A percentile compares a stretch with the other conserved stretches of the same genome.
These are phyloP conservation scores for Brachyalestes nurse DNA, from an alignment of 2,797 vertebrate species.

Conservation along the genomic window DNA sequence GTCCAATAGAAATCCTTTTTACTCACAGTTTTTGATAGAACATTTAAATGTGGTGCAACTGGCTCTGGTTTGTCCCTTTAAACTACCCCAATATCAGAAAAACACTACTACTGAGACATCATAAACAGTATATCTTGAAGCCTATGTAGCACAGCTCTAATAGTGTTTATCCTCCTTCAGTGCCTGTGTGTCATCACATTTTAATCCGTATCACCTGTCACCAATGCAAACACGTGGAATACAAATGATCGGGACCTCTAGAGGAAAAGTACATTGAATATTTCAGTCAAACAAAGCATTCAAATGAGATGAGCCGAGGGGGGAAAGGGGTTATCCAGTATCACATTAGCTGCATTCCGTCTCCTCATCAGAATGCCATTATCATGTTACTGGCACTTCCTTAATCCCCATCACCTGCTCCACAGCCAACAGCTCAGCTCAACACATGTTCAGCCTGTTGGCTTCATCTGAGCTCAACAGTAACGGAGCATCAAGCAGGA, in stretches of 20 bases:
- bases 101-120: no score
- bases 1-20: no score
- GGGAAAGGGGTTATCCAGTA: not conserved
- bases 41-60: no score
- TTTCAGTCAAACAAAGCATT: not conserved
- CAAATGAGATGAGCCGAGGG: not conserved
- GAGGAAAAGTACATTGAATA: no score
- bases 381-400: slow-evolving; percentile 49
- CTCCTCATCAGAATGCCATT: not conserved
- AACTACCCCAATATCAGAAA: no score
- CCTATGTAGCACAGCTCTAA: no score
- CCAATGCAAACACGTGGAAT: not conserved
- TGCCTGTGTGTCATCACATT: no score
- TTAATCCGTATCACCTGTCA: not conserved
- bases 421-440: slow-evolving; percentile 35
- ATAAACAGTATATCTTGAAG: no score
- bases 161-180: no score
- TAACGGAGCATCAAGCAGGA: not conserved
- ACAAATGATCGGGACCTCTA: not conserved
- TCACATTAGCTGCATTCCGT: not conserved
- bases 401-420: slow-evolving; percentile 47
- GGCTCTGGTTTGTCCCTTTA: no score
- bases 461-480: not conserved
- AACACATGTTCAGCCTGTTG: slow-evolving; percentile 27
- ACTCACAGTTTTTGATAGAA: no score